Evolutionary conservation across 2,113 vertebrate species (phyloP).

Genomic region (Corythoichthys intestinalis): DNA sequence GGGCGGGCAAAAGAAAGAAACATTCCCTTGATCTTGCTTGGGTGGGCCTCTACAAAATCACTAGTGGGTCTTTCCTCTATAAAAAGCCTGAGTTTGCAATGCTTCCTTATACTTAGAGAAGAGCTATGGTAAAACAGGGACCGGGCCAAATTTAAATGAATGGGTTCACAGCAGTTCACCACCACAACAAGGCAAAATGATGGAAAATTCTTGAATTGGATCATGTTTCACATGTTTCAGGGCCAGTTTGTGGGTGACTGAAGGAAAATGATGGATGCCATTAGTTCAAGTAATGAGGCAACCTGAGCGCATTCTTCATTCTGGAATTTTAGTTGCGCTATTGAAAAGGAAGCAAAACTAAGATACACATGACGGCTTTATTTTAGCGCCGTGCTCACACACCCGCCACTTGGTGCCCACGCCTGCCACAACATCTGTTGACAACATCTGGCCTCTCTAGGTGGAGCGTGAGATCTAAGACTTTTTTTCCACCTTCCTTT

Average conservation of each 20-base stretch:
- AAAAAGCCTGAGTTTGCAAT: constrained; percentile 55
- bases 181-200: constrained; percentile 50
- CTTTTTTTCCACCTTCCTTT: no score
- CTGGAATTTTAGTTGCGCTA: constrained; percentile 1
- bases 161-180: constrained; percentile 50
- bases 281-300: constrained; percentile 11
- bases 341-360: background rate
- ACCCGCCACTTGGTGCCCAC: constrained; percentile 9
- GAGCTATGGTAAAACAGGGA: constrained; percentile 44
- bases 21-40: constrained; percentile 62
- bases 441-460: constrained; percentile 30
- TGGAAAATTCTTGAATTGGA: constrained; percentile 37
- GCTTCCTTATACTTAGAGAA: constrained; percentile 61
- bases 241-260: constrained; percentile 17
- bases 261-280: constrained; percentile 13
- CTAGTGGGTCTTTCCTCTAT: constrained; percentile 50
- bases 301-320: background rate
- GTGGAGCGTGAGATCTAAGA: constrained; percentile 1
- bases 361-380: constrained; percentile 12
- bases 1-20: constrained; percentile 39
- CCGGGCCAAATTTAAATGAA: constrained; percentile 63
- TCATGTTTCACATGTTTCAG: constrained; percentile 40
- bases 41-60: constrained; percentile 71
- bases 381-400: constrained; percentile 8
- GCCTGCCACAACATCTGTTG: constrained; percentile 45